Base-by-base conservation (phyloP, 2,888 invertebrate species). In the Carpatolechia fugitivella region DNA sequence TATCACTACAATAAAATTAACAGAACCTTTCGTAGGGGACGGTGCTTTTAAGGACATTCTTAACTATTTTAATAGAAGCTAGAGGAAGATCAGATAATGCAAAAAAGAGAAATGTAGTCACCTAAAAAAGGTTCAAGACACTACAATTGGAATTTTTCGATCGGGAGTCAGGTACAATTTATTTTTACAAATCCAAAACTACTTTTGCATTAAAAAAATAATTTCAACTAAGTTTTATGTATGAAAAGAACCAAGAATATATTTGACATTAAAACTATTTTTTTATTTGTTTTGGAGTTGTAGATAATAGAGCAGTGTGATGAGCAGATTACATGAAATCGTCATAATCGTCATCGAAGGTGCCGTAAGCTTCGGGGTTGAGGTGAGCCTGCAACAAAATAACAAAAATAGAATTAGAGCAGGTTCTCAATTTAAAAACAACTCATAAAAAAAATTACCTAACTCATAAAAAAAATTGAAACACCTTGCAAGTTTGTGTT, bases 301-400 rank as follows among this genome's bases (percentile, higher is more conserved):
- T 18, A n/a, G 38, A 7, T 3, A 48, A 8, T n/a, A 3, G 2
- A 40, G 40, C 13, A 38, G 16, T 47, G 52, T 50, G 52, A 54
- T 54, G n/a, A n/a, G n/a, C n/a, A 57, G 59, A 68, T 91, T 95
- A 96, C 95, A 96, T 96, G 76, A 96, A 96, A 74, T 96, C 95
- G 70, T 95, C 94, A 74, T 90, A 95, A 31, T 54, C 58, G 53
- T 95, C 91, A 59, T 92, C 93, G 66, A 91, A 94, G 70, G 91
- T 92, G 56, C 92, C 93, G 64, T 93, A 93, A 56, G 92, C 90
- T 67, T 93, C 94, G 76, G 94, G 93, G 68, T 87, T 92, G 61
- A 93, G 90, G 64, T 92, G 92, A 52, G 92, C 92, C 93, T 93
- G 90, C 1, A 78, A 80, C 35, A 54, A 68, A 55, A 54, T 60